A percentile compares a stretch with the other conserved stretches of the same genome.
These are phyloP conservation scores for Dendroctonus valens DNA, from an alignment of 1,140 invertebrate genomes.

Conservation along the genomic window DNA sequence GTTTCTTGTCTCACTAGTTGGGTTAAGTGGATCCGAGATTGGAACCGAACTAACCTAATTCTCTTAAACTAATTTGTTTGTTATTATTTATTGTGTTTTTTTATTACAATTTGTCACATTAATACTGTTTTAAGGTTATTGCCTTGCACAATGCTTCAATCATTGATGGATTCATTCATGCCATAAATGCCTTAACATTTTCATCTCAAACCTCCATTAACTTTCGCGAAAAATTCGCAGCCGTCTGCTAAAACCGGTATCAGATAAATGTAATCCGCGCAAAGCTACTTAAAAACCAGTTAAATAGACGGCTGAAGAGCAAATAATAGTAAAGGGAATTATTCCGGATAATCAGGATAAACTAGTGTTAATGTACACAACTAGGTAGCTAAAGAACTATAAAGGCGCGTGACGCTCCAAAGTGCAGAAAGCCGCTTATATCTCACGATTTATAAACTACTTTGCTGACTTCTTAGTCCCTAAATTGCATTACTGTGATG, in stretches of 20 bases:
- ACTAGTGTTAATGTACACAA: conserved; percentile 36
- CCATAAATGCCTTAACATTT: no score
- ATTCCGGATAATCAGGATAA: conserved; percentile 34
- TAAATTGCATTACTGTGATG: conserved; percentile 31
- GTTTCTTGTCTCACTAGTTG: no score
- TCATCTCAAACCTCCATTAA: no score
- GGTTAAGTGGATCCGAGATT: no score
- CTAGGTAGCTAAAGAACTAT: conserved; percentile 34
- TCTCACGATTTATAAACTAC: conserved; percentile 29
- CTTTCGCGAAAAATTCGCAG: conserved; percentile 2
- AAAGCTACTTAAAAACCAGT: conserved; percentile 31
- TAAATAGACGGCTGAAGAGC: conserved; percentile 30
- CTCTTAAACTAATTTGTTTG: no score
- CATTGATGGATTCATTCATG: no score
- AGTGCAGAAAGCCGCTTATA: conserved; percentile 33
- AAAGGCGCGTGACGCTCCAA: conserved; percentile 30
- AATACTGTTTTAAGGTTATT: no score
- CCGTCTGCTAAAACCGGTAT: conserved; percentile 4
- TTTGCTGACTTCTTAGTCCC: conserved; percentile 26
- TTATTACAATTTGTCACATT: no score
- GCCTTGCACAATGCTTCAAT: no score
- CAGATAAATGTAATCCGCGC: conserved; percentile 27
- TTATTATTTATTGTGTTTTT: no score
- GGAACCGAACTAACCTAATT: no score
- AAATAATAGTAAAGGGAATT: conserved; percentile 33